phyloP scores from a whole-genome alignment of 2,797 vertebrate genomes.

The Rhinatrema bivittatum region DNA sequence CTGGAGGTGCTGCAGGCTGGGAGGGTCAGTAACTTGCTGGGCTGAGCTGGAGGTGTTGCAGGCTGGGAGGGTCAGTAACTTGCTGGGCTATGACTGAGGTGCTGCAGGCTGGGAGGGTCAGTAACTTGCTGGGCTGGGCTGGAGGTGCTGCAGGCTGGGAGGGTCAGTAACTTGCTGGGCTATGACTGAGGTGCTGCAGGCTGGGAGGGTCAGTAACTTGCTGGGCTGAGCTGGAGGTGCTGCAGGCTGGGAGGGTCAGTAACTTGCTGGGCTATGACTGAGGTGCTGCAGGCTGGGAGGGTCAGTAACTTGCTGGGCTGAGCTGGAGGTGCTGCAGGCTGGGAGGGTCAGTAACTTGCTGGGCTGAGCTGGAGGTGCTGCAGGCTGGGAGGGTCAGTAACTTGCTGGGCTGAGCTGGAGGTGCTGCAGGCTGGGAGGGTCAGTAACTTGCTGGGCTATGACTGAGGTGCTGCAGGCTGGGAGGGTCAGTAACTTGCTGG shows the following conservation, averaged over 20 bases:
- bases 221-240: not conserved
- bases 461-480: not conserved
- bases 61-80: not conserved
- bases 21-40: not conserved
- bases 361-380: not conserved
- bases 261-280: not conserved
- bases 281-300: not conserved
- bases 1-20: not conserved
- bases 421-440: not conserved
- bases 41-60: not conserved
- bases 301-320: not conserved
- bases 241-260: not conserved
- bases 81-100: not conserved
- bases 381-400: not conserved
- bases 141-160: not conserved
- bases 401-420: not conserved
- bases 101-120: not conserved
- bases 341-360: not conserved
- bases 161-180: not conserved
- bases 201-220: not conserved
- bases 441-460: not conserved
- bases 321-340: not conserved
- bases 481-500: not conserved
- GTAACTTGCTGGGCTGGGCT: not conserved
- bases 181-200: not conserved